Evolutionary conservation across 1,140 invertebrate species (phyloP).

Genomic region (Psilanteris sp.): DNA sequence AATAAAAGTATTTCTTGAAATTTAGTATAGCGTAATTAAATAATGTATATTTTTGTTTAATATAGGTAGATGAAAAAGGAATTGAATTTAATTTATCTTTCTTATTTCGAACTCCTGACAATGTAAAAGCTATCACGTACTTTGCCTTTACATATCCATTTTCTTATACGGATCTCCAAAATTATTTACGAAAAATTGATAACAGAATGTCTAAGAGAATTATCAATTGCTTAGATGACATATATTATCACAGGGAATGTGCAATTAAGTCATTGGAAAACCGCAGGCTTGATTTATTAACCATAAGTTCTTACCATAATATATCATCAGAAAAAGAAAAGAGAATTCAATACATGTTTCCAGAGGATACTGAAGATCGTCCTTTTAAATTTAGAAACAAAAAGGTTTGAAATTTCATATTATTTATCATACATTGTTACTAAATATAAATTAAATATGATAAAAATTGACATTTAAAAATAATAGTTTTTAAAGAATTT

Average conservation of each 20-base stretch:
- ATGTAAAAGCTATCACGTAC: slow-evolving; percentile 87
- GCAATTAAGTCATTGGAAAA: slow-evolving; percentile 91
- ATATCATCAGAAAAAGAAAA: slow-evolving; percentile 86
- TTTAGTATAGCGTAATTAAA: too few species aligned
- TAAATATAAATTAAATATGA: too few species aligned
- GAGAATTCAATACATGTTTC: slow-evolving; percentile 88
- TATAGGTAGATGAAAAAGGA: slow-evolving; percentile 79
- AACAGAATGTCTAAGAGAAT: slow-evolving; percentile 71
- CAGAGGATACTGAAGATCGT: slow-evolving; percentile 83
- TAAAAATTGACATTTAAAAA: too few species aligned
- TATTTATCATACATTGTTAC: too few species aligned
- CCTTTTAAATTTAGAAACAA: slow-evolving; percentile 88
- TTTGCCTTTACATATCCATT: slow-evolving; percentile 96
- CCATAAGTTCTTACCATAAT: slow-evolving; percentile 91
- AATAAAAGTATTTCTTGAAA: too few species aligned
- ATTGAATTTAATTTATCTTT: slow-evolving; percentile 88
- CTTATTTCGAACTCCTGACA: slow-evolving; percentile 87
- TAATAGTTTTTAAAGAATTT: too few species aligned
- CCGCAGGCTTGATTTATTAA: slow-evolving; percentile 91
- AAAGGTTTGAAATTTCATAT: too few species aligned
- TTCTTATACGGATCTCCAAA: slow-evolving; percentile 90
- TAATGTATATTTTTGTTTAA: neutral
- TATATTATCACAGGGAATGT: slow-evolving; percentile 90
- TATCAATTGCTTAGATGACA: slow-evolving; percentile 79
- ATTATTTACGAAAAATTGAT: slow-evolving; percentile 79